Evolutionary conservation across 2,888 invertebrate species (phyloP), one percentile per base, ranked within the genome.

Genomic region (Parnassius apollo): DNA sequence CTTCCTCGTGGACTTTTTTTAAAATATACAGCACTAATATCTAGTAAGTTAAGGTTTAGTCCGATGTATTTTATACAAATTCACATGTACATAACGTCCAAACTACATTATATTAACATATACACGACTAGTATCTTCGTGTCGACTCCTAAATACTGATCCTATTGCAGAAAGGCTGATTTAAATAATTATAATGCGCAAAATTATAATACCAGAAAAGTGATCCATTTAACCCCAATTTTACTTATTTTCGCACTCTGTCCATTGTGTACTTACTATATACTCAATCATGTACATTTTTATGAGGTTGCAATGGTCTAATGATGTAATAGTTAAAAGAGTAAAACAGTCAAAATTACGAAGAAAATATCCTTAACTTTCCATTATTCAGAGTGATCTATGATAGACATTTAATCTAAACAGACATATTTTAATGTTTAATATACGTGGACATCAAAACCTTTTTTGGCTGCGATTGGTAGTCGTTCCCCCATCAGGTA

Each of bases 381-480:
- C 58, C 53, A 48, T 59, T 62, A 50, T 55, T 42, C 49, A 60
- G 48, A 57, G 49, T 25, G 45, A 66, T 65, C 61, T 64, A 64
- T 63, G 67, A 64, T 64, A 68, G 69, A 82, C 75, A 78, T 71
- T 75, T 50, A 70, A 74, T 71, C 57, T 71, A 71, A 68, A 71
- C 70, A 73, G 72, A 72, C 62, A 69, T 75, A 35, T 35, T 35
- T 72, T 65, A 68, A 67, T 68, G 66, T 68, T 82, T 86, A 88
- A 71, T 79, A 87, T 56, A 81, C 70, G 66, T 80, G 84, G 65
- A 96, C 94, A 77, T 95, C 94, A 80, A 95, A 95, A 74, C 97
- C 97, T 87, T 98, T 98, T 86, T 98, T 98, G 62, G 98, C 98
- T 49, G 98, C 98, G 68, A 98, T 96, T 10, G 98, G 97, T 67